A percentile compares a stretch with the other conserved stretches of the same genome.
phyloP scores from a whole-genome alignment of 1,140 invertebrate species.

The Nixonia krombeini region DNA sequence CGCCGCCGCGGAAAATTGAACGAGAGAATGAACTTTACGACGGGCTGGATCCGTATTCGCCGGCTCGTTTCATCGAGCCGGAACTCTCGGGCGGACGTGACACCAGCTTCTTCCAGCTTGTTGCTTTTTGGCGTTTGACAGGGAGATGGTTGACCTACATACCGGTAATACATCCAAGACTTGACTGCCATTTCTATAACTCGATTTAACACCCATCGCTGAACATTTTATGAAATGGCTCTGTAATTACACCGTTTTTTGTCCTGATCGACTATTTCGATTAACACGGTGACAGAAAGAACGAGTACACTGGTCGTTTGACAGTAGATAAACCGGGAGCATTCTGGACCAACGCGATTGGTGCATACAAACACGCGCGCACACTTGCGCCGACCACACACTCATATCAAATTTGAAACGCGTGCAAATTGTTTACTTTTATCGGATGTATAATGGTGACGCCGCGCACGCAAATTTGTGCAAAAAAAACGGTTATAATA shows the following conservation, averaged over 20 bases:
- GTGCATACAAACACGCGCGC: no score
- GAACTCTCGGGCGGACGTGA: conserved; percentile 22
- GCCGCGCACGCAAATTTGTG: no score
- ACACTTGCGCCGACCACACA: no score
- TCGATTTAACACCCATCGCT: neutral
- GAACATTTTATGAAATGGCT: neutral
- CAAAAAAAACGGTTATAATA: no score
- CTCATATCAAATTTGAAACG: no score
- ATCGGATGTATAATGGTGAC: no score
- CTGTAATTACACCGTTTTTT: neutral
- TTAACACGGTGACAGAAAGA: no score
- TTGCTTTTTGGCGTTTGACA: conserved; percentile 15
- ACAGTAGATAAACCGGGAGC: no score
- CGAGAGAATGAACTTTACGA: conserved; percentile 9
- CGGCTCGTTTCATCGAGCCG: conserved; percentile 15
- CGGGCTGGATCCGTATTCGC: conserved; percentile 6
- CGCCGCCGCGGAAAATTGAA: conserved; percentile 6
- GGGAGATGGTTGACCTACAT: conserved; percentile 6
- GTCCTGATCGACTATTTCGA: no score
- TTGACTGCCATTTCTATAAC: neutral
- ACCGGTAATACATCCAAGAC: conserved; percentile 2
- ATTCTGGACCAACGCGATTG: no score
- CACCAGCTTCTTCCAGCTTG: conserved; percentile 7
- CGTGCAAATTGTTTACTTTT: no score
- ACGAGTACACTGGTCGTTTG: no score